Evolutionary conservation across 2,888 invertebrate genomes (phyloP), one percentile per base, ranked within the genome.

Genomic region (Ornithoptera priamus): DNA sequence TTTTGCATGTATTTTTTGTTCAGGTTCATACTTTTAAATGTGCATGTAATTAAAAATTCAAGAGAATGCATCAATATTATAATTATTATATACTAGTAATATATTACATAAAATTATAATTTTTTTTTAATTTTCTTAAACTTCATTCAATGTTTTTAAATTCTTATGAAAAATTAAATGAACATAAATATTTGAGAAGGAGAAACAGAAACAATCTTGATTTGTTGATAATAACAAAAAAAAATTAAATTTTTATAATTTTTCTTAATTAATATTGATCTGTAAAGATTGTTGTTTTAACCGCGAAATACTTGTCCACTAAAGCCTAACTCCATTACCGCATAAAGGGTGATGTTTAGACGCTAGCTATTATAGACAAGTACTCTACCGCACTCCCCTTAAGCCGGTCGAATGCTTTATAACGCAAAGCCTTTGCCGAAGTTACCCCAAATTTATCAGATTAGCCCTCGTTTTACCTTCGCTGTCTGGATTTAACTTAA

Each of bases 311-410:
- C 82, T 87, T 81, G 85, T 84, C 80, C 80, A 80, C 80, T 76
- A 78, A 77, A 80, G 80, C 77, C 42, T 86, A 86, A 89, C 83
- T 88, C 82, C 82, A 88, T 89, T 90, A 89, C 76, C 79, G 75
- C 80, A 80, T 80, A 80, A 80, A 81, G 80, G 80, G 79, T 77
- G 77, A 76, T 83, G 83, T 88, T 89, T 86, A 85, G 84, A 84
- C 81, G 80, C 78, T 75, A 80, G 79, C 83, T 84, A 84, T 86
- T 85, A 84, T 81, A 82, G 81, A 74, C 71, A 50, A 24, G 36
- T 42, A 50, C 65, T 62, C 58, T 58, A 68, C 46, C 59, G 73
- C 75, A 72, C 75, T 76, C 72, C 72, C 74, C 75, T 81, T 82
- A 82, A 82, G 83, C 82, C 82, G 79, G 77, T 77, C 82, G 82